Evolutionary conservation across 2,113 vertebrate species (phyloP).

Genomic region (human (Homo sapiens)): GRCh38 chr6:44605001-44605500

Average conservation of each 20-base stretch:
- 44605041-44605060: neutral
- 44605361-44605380: neutral
- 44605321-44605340: neutral
- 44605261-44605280: neutral
- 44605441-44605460: neutral
- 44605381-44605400: neutral
- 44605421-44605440: neutral
- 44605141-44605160: neutral
- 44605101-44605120: neutral
- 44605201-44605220: neutral
- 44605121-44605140: neutral
- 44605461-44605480: neutral
- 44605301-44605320: neutral
- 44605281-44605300: neutral
- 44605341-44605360: neutral
- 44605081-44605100: neutral
- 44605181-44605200: neutral
- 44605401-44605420: neutral
- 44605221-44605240: neutral
- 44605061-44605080: neutral
- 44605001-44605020: accelerated
- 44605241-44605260: too few relatives aligned
- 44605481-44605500: neutral
- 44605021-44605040: too few relatives aligned
- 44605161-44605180: neutral